Evolutionary conservation across 2,113 vertebrate species (phyloP).

Genomic region (Notarius quadriscutis): DNA sequence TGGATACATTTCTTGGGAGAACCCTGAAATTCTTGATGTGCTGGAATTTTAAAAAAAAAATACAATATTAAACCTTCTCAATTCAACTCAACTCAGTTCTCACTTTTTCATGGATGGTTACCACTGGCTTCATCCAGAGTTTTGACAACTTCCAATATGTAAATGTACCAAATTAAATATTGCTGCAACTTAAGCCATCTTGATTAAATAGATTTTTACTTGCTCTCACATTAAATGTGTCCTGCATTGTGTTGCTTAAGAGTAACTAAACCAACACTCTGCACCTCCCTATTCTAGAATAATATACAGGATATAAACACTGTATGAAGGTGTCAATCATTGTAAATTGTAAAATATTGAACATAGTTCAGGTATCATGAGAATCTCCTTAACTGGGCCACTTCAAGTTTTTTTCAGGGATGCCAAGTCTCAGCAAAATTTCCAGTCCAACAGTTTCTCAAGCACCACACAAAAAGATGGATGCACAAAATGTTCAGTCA

Average conservation of each 20-base stretch:
- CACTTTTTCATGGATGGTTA: not conserved
- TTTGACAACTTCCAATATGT: not conserved
- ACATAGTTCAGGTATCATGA: not conserved
- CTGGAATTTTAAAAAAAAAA: not conserved
- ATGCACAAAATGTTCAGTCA: not conserved
- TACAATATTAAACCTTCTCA: not conserved
- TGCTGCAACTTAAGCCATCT: not conserved
- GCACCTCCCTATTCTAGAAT: not conserved
- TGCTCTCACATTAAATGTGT: not conserved
- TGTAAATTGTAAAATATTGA: not conserved
- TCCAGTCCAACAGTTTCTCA: not conserved
- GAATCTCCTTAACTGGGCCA: not conserved
- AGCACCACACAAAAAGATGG: not conserved
- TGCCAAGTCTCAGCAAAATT: not conserved
- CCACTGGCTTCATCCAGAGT: not conserved
- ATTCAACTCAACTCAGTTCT: not conserved
- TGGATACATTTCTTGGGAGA: not conserved
- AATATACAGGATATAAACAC: not conserved
- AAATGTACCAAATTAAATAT: not conserved
- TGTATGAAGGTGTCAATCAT: not conserved
- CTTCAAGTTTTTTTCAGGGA: not conserved
- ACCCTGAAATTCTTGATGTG: not conserved
- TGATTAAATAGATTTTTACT: not conserved
- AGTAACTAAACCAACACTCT: not conserved
- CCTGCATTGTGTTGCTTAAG: not conserved